Evolutionary conservation across 37 sponge, comb jelly and placozoan species (phyloP).

Genomic region (Crambe crambe): DNA sequence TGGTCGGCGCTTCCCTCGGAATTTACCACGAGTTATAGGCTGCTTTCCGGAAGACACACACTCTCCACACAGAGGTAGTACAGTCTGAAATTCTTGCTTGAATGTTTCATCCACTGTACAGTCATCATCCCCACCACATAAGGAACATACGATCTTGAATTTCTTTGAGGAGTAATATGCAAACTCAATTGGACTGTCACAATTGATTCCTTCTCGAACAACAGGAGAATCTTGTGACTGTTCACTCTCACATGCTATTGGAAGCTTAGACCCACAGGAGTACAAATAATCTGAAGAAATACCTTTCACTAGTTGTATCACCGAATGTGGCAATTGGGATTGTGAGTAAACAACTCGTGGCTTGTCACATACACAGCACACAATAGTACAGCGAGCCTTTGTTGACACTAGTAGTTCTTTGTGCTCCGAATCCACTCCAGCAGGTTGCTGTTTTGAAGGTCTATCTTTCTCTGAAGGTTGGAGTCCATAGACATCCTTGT

Average conservation of each 20-base stretch:
- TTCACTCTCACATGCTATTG: background rate
- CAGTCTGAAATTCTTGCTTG: constrained; percentile 6
- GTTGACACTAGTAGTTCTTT: background rate
- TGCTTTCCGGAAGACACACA: background rate
- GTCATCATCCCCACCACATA: constrained; percentile 10
- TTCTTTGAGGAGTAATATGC: constrained; percentile 12
- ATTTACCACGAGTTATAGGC: background rate
- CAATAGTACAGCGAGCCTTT: background rate
- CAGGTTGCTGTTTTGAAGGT: background rate
- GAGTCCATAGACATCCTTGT: constrained; percentile 18
- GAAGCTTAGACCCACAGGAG: background rate
- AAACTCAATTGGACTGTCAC: background rate
- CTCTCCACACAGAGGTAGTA: background rate
- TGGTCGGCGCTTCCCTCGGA: background rate
- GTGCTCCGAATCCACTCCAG: background rate
- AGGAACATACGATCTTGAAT: background rate
- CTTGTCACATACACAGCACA: background rate
- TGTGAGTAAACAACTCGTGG: background rate
- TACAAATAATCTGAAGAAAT: background rate
- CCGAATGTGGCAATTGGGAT: background rate
- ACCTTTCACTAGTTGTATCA: background rate
- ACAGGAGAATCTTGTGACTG: background rate
- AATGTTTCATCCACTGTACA: constrained; percentile 6
- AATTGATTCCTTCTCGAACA: background rate
- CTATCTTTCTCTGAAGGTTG: background rate